Percentiles rank a stretch among this genome's conserved stretches.
Evolutionary conservation across 2,888 invertebrate species (phyloP).

Genomic region (Hyposoter didymator): DNA sequence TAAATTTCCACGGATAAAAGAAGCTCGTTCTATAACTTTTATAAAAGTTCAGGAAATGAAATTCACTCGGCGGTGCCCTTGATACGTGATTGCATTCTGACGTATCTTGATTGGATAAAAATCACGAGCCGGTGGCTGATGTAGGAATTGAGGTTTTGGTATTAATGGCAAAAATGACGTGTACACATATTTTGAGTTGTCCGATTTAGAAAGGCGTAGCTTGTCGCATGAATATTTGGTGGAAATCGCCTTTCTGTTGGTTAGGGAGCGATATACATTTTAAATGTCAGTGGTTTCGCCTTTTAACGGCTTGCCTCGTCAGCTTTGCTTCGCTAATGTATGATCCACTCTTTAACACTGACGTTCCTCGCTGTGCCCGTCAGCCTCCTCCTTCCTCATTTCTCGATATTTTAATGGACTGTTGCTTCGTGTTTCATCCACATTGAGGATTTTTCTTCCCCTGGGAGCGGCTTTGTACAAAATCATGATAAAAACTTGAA

Average conservation of each 20-base stretch:
- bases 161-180: not conserved
- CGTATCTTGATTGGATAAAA: constrained; percentile 4
- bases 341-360: constrained; percentile 32
- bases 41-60: not conserved
- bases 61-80: not conserved
- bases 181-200: not conserved
- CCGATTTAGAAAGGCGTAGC: not conserved
- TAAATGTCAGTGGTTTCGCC: constrained; percentile 23
- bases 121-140: not conserved
- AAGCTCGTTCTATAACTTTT: not conserved
- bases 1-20: constrained; percentile 46
- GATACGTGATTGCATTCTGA: not conserved
- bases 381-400: not conserved
- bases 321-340: constrained; percentile 33
- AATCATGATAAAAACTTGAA: not conserved
- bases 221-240: not conserved
- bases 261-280: constrained; percentile 5
- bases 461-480: constrained; percentile 14
- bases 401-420: constrained; percentile 54
- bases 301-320: constrained; percentile 44
- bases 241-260: not conserved
- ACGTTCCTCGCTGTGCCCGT: constrained; percentile 13
- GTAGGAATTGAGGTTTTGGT: not conserved
- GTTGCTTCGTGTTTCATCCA: constrained; percentile 7
- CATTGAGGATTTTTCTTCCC: constrained; percentile 6